Base-by-base conservation (phyloP, 2,797 vertebrate genomes). In the Sphenopsis melanotis region DNA sequence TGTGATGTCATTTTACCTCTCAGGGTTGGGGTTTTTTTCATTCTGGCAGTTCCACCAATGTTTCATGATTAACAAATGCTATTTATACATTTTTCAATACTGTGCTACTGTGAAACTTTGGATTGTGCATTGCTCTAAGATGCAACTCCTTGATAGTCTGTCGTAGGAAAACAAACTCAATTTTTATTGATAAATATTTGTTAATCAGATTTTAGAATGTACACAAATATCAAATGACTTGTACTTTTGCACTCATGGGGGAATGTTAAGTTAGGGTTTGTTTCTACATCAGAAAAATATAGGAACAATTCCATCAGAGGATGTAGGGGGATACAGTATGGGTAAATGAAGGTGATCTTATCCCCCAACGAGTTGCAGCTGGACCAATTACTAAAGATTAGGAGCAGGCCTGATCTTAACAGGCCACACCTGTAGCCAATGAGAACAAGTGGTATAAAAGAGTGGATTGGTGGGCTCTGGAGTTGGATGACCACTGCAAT, bases 101-200 rank as follows among this genome's bases (percentile, higher is more conserved):
- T 75, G 44, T 49, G 15, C 34, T 71, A 19, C 74, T 39, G 30
- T 72, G 83, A 94, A 96, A 93, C 61, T 47, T n/a, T 20, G 39
- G 44, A 53, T 15, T 68, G 34, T 44, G 44, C 23, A 3, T 77
- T 84, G 53, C 41, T 68, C 20, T 37, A 57, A 76, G 71, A 53
- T 59, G 34, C 32, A 42, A 32, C 46, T 87, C 37, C 55, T 59
- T 90, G 87, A 87, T 83, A 61, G 10, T 82, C 53, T 75, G 65
- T 94, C 70, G 84, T 65, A 49, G 47, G 39, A 82, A 91, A 87
- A 75, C 1, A 29, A 80, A 77, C 15, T 27, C 29, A 56, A 55
- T 85, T 72, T 94, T 94, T 94, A 71, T 80, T 92, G 64, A 74
- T 85, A 78, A 79, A 74, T 89, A 91, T 68, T 83, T 74, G 42